phyloP scores from a whole-genome alignment of 2,888 invertebrate species.

The Oxyscelio sp. region DNA sequence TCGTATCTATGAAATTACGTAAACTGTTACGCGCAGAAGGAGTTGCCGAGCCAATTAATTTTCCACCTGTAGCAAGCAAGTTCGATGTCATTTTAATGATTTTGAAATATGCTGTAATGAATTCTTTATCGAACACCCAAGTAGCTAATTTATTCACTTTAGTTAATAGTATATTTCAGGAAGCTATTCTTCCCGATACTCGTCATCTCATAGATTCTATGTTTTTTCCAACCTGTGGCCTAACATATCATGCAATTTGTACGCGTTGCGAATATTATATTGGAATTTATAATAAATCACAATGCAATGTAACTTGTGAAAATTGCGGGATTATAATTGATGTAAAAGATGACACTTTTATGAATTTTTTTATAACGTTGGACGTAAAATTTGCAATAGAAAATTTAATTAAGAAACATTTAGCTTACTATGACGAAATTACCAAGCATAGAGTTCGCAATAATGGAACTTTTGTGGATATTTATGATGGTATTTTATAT shows the following conservation, averaged over 20 bases:
- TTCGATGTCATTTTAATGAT: constrained; percentile 14
- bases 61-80: not conserved
- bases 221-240: not conserved
- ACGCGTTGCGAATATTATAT: constrained; percentile 20
- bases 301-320: not conserved
- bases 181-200: constrained; percentile 19
- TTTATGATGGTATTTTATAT: too few relatives aligned
- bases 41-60: not conserved
- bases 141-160: constrained; percentile 28
- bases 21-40: constrained; percentile 3
- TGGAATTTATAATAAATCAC: not conserved
- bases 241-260: constrained; percentile 18
- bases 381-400: not conserved
- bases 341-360: constrained; percentile 7
- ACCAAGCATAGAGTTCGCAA: constrained; percentile 5
- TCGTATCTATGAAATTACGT: too few relatives aligned
- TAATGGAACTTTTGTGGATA: too few relatives aligned
- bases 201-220: constrained; percentile 12
- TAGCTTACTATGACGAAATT: constrained; percentile 3
- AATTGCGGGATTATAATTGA: constrained; percentile 3
- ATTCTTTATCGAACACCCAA: constrained; percentile 9
- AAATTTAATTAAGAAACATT: constrained; percentile 14
- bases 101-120: constrained; percentile 11
- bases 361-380: constrained; percentile 32
- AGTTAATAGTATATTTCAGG: constrained; percentile 22